Percentiles rank a stretch among this genome's conserved stretches.
Conservation (phyloP, 2,797 vertebrate species). For the Carapus acus region DNA sequence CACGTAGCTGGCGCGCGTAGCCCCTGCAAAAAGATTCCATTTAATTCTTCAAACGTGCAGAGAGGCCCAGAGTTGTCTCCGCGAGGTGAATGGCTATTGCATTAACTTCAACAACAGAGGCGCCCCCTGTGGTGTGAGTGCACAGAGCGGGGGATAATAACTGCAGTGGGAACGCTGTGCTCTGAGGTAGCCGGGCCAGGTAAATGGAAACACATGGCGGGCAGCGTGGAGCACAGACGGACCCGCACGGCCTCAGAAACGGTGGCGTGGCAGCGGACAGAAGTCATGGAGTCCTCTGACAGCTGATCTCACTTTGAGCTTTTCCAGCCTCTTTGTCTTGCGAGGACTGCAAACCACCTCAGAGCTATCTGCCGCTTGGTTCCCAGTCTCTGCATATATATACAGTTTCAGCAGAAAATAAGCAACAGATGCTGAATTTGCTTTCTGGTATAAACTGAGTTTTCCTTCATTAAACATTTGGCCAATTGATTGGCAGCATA, state of each 20-base stretch:
- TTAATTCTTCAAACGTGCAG: constrained; percentile 49
- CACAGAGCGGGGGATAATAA: constrained; percentile 57
- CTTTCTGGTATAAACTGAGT: no score
- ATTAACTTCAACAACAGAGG: constrained; percentile 64
- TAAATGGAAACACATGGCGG: constrained; percentile 76
- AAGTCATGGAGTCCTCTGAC: constrained; percentile 38
- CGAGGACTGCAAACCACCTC: no score
- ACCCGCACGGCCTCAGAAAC: constrained; percentile 21
- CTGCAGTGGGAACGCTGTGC: constrained; percentile 58
- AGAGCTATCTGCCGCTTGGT: no score
- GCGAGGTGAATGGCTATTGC: constrained; percentile 62
- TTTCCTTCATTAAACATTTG: no score
- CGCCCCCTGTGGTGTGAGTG: constrained; percentile 53
- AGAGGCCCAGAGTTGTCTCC: constrained; percentile 48
- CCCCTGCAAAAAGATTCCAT: constrained; percentile 43
- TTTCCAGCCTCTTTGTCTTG: constrained; percentile 10
- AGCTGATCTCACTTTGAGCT: constrained; percentile 24
- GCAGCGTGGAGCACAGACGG: constrained; percentile 20
- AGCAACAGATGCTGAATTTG: no score
- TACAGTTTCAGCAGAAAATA: no score
- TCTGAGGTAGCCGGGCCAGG: constrained; percentile 57
- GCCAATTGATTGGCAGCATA: no score
- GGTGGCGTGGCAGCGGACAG: constrained; percentile 36
- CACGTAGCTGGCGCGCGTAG: constrained; percentile 24
- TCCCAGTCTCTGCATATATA: no score